Conservation (phyloP, 2,113 vertebrate species). For the Riparia riparia region DNA sequence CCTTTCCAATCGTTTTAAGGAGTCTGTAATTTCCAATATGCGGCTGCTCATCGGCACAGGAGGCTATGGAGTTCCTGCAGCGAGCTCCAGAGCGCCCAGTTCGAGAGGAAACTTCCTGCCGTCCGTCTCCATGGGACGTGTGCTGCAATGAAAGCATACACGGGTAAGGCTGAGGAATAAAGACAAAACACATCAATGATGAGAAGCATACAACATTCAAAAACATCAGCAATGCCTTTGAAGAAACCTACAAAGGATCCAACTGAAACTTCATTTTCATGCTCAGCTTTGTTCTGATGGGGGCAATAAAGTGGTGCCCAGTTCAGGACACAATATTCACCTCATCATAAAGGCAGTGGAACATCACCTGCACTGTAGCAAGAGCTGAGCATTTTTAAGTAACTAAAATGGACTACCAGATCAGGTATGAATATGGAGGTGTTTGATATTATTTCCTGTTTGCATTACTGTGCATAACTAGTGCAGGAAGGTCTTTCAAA, state of each 20-base stretch:
- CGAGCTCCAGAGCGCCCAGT: conserved; percentile 87
- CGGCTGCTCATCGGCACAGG: conserved; percentile 90
- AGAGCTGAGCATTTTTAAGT: neutral
- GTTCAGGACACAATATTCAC: neutral
- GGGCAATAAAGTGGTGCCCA: neutral
- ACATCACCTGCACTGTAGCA: neutral
- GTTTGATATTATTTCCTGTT: neutral
- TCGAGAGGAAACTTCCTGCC: conserved; percentile 87
- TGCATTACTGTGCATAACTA: neutral
- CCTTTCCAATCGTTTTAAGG: conserved; percentile 97
- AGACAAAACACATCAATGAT: neutral
- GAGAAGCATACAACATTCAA: neutral
- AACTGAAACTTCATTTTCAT: neutral
- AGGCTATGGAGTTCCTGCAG: conserved; percentile 88
- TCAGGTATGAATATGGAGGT: neutral
- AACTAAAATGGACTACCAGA: neutral
- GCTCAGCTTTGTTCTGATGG: neutral
- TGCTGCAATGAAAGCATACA: conserved; percentile 80
- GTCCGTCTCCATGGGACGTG: conserved; percentile 90
- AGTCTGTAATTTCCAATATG: conserved; percentile 97
- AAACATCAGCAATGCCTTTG: neutral
- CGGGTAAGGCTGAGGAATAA: neutral
- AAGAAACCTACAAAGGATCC: neutral
- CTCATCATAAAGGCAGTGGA: neutral
- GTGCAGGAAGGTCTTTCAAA: neutral